These are phyloP conservation scores for Drosophila barbarae DNA, from an alignment of 2,888 invertebrate genomes.

Conservation along the genomic window DNA sequence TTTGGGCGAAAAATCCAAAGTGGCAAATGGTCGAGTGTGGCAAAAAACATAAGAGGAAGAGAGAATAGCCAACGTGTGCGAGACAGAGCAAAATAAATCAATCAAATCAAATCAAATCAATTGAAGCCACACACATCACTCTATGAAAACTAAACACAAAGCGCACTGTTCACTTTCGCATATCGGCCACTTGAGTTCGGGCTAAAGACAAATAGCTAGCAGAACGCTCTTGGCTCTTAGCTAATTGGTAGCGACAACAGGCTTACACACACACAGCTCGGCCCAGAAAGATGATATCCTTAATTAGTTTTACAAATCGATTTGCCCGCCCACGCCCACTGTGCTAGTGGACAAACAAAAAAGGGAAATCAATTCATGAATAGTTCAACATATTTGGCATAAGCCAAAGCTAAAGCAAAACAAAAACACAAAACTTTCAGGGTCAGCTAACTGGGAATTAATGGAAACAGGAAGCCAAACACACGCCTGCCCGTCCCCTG, in stretches of 20 bases:
- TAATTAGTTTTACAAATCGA: slow-evolving; percentile 63
- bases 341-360: slow-evolving; percentile 22
- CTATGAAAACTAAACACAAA: slow-evolving; percentile 45
- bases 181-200: slow-evolving; percentile 2
- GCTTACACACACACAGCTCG: slow-evolving; percentile 8
- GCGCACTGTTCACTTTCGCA: slow-evolving; percentile 11
- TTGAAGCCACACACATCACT: slow-evolving; percentile 40
- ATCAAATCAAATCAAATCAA: slow-evolving; percentile 63
- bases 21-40: slow-evolving; percentile 45
- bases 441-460: slow-evolving; percentile 29
- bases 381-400: slow-evolving; percentile 36
- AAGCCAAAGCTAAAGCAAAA: slow-evolving; percentile 12
- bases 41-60: slow-evolving; percentile 1
- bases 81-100: slow-evolving; percentile 46
- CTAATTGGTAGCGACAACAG: slow-evolving; percentile 39
- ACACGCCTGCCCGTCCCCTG: not conserved
- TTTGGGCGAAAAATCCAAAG: slow-evolving; percentile 51
- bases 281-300: slow-evolving; percentile 36
- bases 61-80: slow-evolving; percentile 3
- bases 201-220: not conserved
- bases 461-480: slow-evolving; percentile 33
- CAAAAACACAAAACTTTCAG: slow-evolving; percentile 33
- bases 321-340: slow-evolving; percentile 26
- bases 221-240: slow-evolving; percentile 37
- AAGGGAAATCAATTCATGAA: slow-evolving; percentile 36